Base-by-base conservation (phyloP, 2,888 invertebrate species). In the Epinotia nisella region DNA sequence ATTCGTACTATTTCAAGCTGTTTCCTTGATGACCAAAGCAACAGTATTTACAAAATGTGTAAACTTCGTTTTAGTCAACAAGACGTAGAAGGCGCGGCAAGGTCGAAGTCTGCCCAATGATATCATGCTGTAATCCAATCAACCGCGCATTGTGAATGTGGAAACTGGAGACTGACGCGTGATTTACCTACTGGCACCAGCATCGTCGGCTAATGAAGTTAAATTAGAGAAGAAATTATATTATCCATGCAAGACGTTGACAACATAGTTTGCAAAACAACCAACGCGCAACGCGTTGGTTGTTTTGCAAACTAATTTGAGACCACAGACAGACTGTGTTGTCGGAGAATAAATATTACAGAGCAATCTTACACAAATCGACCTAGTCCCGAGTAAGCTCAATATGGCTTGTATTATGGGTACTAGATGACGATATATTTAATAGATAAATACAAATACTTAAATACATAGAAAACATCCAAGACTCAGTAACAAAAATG, bases 121-220 rank as follows among this genome's bases (percentile, higher is more conserved):
- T 85, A 86, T 87, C 87, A 88, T 82, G 74, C 78, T 77, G 82
- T 81, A 84, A 85, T 77, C 78, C 80, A 83, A 86, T 85, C 84
- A 84, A 83, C 82, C 84, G 82, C 83, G 78, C 49, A 74, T 62
- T 74, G 66, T 67, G 71, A 59, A 74, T 74, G 74, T 62, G 67
- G 67, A 49, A 51, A 65, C 7, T 21, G 60, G 60, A 62, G 17
- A 10, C 61, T 59, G 66, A 68, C 67, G 62, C 35, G 66, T 62
- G 62, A 68, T 74, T 68, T 71, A 68, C n/a, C n/a, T 49, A 49
- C 74, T 53, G 56, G 21, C 51, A 17, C 49, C 19, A 53, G 56
- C 41, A 49, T 61, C 21, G 21, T 13, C n/a, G 61, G 45, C 35
- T 67, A 68, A 74, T 74, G 49, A 74, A 71, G 11, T 58, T 59